Percentiles rank a stretch among this genome's conserved stretches.
phyloP scores from a whole-genome alignment of 2,888 invertebrate genomes.

The Selenia dentaria region DNA sequence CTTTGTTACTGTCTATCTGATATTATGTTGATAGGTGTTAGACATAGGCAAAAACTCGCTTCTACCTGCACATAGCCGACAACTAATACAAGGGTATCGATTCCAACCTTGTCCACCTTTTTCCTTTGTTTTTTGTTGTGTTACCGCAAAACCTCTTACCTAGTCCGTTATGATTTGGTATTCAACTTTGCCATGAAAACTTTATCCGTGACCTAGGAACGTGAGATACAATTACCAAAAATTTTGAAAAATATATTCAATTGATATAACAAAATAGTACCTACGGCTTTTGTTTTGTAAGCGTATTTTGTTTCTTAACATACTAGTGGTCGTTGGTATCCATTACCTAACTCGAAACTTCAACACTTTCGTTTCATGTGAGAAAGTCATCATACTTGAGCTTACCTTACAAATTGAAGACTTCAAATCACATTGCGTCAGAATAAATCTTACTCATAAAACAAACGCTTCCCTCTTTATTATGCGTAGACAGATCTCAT shows the following conservation, averaged over 20 bases:
- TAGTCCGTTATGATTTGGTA: constrained; percentile 14
- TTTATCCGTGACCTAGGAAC: too few species aligned
- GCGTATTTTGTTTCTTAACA: too few species aligned
- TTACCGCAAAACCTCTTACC: constrained; percentile 21
- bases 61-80: constrained; percentile 48
- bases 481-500: constrained; percentile 27
- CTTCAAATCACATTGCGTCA: constrained; percentile 6
- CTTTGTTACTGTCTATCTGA: constrained; percentile 30
- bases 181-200: constrained; percentile 3
- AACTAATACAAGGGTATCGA: constrained; percentile 44
- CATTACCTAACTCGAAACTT: too few species aligned
- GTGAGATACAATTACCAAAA: too few species aligned
- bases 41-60: constrained; percentile 51
- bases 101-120: constrained; percentile 38
- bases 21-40: constrained; percentile 50
- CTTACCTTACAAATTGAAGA: constrained; percentile 4
- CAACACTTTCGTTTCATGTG: too few species aligned
- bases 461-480: constrained; percentile 21
- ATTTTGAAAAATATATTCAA: too few species aligned
- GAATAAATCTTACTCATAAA: constrained; percentile 15
- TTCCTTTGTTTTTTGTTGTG: constrained; percentile 31
- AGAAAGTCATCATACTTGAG: not conserved
- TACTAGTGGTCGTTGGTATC: too few species aligned
- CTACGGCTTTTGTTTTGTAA: too few species aligned
- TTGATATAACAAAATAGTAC: too few species aligned